Conservation (phyloP, 2,797 vertebrate species). For the Rhincodon typus region DNA sequence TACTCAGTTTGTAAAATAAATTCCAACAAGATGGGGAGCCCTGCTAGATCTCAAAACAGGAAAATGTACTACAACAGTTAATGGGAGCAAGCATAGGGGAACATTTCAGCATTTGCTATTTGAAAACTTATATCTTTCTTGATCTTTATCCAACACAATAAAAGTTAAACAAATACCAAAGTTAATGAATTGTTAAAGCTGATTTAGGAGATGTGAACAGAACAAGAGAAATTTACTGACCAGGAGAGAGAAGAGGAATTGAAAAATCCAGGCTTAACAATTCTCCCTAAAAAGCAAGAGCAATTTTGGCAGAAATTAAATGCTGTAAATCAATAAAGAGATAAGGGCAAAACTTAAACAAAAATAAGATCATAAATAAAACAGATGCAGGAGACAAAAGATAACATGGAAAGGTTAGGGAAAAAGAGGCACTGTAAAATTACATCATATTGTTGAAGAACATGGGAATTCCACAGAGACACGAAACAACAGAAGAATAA, state of each 20-base stretch:
- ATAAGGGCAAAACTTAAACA: neutral
- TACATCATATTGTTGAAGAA: too few relatives aligned
- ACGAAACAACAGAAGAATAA: too few relatives aligned
- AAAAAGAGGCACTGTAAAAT: too few relatives aligned
- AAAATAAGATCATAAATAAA: neutral
- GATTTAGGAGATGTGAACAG: too few relatives aligned
- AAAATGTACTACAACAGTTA: neutral
- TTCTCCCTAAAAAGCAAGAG: neutral
- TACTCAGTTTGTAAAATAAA: too few relatives aligned
- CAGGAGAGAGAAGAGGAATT: neutral
- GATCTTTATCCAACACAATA: too few relatives aligned
- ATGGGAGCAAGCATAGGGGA: neutral
- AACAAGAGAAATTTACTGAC: neutral
- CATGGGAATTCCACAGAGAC: too few relatives aligned
- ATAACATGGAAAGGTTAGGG: too few relatives aligned
- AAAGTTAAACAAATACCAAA: neutral
- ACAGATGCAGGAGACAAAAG: too few relatives aligned
- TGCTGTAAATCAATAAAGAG: neutral
- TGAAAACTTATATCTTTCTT: neutral
- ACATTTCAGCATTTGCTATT: neutral
- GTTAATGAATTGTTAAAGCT: neutral
- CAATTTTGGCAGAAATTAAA: neutral
- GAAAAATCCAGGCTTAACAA: neutral
- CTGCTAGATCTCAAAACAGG: neutral
- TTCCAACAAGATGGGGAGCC: too few relatives aligned